Percentiles rank a stretch among this genome's conserved stretches.
These are phyloP conservation scores for Diarsia brunnea DNA, from an alignment of 2,888 invertebrate genomes.

Conservation along the genomic window DNA sequence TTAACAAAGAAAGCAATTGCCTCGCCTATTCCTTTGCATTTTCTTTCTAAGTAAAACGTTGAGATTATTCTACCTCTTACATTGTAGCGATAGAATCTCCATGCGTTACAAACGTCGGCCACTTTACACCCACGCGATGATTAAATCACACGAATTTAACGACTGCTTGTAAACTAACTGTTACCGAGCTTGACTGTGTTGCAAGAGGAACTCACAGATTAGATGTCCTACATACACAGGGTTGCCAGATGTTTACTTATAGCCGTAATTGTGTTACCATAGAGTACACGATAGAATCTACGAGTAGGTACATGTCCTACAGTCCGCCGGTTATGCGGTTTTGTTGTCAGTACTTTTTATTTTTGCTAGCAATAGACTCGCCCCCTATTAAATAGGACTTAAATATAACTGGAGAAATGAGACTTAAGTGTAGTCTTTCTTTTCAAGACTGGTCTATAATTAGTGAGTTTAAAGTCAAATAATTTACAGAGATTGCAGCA, in stretches of 20 bases:
- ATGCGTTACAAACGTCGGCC: slow-evolving; percentile 36
- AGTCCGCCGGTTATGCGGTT: neutral
- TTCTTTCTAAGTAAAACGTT: slow-evolving; percentile 10
- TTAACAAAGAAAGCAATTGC: neutral
- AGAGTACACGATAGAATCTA: neutral
- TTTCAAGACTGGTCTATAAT: neutral
- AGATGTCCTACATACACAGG: slow-evolving; percentile 74
- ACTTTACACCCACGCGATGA: slow-evolving; percentile 66
- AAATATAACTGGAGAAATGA: no score
- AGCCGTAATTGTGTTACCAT: slow-evolving; percentile 13
- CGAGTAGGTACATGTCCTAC: no score
- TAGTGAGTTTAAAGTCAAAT: neutral
- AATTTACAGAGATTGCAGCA: no score
- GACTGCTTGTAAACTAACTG: slow-evolving; percentile 62
- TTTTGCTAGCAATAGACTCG: no score
- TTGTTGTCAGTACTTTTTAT: neutral
- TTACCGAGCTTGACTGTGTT: slow-evolving; percentile 71
- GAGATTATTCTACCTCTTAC: slow-evolving; percentile 35
- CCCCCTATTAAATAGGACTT: no score
- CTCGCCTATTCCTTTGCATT: neutral
- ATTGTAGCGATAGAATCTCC: slow-evolving; percentile 22
- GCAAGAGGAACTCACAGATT: slow-evolving; percentile 80
- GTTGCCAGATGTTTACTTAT: slow-evolving; percentile 43
- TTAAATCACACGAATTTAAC: slow-evolving; percentile 72
- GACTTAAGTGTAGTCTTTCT: no score